Evolutionary conservation across 2,888 invertebrate species (phyloP), one percentile per base, ranked within the genome.

Genomic region (Drosophila macrospina): DNA sequence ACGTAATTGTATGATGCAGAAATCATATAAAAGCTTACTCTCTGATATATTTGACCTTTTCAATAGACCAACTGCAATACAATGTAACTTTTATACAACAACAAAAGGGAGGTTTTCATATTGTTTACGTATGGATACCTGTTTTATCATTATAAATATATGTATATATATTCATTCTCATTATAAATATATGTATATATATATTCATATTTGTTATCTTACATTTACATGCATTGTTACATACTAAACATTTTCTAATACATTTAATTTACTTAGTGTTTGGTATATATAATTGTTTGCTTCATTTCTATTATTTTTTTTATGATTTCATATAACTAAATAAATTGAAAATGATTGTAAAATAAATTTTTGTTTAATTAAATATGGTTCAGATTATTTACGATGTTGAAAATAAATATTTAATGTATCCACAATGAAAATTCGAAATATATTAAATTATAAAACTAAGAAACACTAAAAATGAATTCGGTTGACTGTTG

Each of bases 181-280:
- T n/a, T 69, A 55, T 78, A 61, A 45, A 39, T 56, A 44, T 63
- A 15, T 47, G 32, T 47, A 50, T 78, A 59, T 50, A 41, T 57
- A 39, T 64, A 42, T 61, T 41, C 68, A 37, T 70, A 60, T 66
- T 55, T 66, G 62, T 55, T 86, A 78, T 84, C 84, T 82, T 86
- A 86, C 71, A 77, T 39, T 75, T 82, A 82, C 42, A 74, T 70
- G 77, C 70, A 66, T 67, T 55, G 56, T 74, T 79, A 82, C 59
- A 64, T 69, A 72, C 86, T 88, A 88, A 80, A 80, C 73, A 88
- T 85, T 85, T 86, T 88, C 88, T 86, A 84, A 80, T 88, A 88
- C 77, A 77, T 80, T 81, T 81, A 69, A 71, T 75, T 86, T 86
- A 77, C 56, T 66, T 73, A 59, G 10, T 50, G 45, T 36, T 71